Evolutionary conservation across 2,113 vertebrate genomes (phyloP).

Genomic region (Corythornis cristatus): DNA sequence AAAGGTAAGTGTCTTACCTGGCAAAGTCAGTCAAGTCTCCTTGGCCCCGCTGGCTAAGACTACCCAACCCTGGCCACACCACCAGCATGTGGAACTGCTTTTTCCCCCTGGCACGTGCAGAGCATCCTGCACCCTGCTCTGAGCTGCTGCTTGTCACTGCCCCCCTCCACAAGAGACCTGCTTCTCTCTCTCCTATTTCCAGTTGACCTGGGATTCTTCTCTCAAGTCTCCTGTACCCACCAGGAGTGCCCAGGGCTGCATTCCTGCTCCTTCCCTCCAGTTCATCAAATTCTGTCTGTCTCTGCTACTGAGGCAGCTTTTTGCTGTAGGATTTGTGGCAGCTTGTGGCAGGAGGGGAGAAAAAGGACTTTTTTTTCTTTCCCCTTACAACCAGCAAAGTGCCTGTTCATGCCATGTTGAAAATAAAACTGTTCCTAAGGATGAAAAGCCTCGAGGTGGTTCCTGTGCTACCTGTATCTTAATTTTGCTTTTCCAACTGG

Average conservation of each 20-base stretch:
- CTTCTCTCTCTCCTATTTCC: not conserved
- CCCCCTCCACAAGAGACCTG: not conserved
- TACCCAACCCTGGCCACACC: not conserved
- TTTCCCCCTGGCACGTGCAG: not conserved
- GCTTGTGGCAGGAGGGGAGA: not conserved
- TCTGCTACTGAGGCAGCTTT: not conserved
- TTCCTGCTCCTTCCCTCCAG: not conserved
- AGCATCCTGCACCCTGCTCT: not conserved
- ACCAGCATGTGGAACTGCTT: not conserved
- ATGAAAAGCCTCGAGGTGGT: constrained; percentile 2
- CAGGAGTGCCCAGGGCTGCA: not conserved
- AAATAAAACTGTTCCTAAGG: not conserved
- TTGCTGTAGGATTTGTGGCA: not conserved
- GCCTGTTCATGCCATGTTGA: not conserved
- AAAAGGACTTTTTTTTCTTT: not conserved
- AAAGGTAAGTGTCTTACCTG: not conserved
- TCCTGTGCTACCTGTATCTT: not conserved
- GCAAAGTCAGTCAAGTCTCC: not conserved
- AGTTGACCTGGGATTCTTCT: not conserved
- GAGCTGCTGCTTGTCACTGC: not conserved
- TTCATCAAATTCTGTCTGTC: not conserved
- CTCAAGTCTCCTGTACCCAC: not conserved
- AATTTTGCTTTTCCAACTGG: constrained; percentile 9
- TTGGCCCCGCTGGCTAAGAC: not conserved
- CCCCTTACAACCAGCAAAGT: not conserved